phyloP scores from a whole-genome alignment of 2,797 vertebrate species.

The Chanos chanos region DNA sequence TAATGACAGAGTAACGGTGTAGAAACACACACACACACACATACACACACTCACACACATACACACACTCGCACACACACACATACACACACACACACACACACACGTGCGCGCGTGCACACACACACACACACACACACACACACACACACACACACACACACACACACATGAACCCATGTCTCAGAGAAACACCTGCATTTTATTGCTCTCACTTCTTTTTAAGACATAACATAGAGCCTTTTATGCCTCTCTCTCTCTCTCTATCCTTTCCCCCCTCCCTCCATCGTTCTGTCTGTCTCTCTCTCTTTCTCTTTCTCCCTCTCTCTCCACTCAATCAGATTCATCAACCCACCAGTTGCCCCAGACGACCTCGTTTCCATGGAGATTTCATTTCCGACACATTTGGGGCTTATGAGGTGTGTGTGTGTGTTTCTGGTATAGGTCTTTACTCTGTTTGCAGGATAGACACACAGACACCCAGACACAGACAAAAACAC shows the following conservation, averaged over 20 bases:
- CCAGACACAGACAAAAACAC: too few species aligned
- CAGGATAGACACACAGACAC: too few species aligned
- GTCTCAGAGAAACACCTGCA: neutral
- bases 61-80: slow-evolving; percentile 34
- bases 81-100: slow-evolving; percentile 38
- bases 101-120: slow-evolving; percentile 17
- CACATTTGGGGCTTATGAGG: neutral
- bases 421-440: neutral
- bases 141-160: neutral
- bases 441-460: too few species aligned
- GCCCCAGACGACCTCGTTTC: neutral
- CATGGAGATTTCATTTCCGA: slow-evolving; percentile 5
- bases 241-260: too few species aligned
- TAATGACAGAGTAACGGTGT: slow-evolving; percentile 6
- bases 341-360: slow-evolving; percentile 1
- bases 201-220: too few species aligned
- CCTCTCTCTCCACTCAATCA: too few species aligned
- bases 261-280: too few species aligned
- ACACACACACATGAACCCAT: neutral
- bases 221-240: too few species aligned
- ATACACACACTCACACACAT: neutral
- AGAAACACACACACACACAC: neutral
- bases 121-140: neutral
- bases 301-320: too few species aligned
- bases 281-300: too few species aligned